Evolutionary conservation across 2,113 vertebrate genomes (phyloP).

Genomic region (Oophaga pumilio): DNA sequence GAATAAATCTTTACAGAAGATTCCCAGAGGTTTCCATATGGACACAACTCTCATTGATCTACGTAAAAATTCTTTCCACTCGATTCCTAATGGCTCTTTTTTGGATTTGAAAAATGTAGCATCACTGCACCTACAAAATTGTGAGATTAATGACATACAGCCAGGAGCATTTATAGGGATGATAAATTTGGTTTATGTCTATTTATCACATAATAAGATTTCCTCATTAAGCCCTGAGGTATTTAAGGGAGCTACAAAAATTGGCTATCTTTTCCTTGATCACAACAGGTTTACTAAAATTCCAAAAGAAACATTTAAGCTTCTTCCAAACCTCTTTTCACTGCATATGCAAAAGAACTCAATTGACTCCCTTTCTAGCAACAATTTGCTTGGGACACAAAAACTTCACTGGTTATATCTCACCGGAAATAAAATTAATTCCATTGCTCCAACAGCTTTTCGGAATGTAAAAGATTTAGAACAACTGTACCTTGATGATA

Average conservation of each 20-base stretch:
- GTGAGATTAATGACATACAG: constrained; percentile 74
- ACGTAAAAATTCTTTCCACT: constrained; percentile 77
- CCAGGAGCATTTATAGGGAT: constrained; percentile 79
- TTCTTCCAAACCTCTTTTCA: constrained; percentile 81
- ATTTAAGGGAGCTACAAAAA: constrained; percentile 77
- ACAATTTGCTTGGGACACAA: constrained; percentile 66
- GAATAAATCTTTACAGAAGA: constrained; percentile 73
- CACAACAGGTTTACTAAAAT: constrained; percentile 79
- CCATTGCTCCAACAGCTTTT: constrained; percentile 70
- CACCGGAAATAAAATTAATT: constrained; percentile 72
- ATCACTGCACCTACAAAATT: constrained; percentile 89
- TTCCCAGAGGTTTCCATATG: constrained; percentile 82
- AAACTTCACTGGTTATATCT: constrained; percentile 83
- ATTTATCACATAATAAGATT: constrained; percentile 87
- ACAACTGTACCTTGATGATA: constrained; percentile 83
- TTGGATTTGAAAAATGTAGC: constrained; percentile 74
- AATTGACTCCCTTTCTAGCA: constrained; percentile 71
- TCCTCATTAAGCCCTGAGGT: constrained; percentile 71
- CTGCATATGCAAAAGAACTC: constrained; percentile 86
- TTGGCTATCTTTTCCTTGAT: constrained; percentile 90
- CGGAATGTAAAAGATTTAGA: constrained; percentile 75
- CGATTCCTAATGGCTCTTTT: constrained; percentile 78
- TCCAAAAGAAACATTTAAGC: constrained; percentile 73
- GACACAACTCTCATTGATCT: constrained; percentile 83
- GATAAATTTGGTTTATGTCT: constrained; percentile 86